Base-by-base conservation (phyloP, 2,113 vertebrate species). In the Nesogale talazaci region DNA sequence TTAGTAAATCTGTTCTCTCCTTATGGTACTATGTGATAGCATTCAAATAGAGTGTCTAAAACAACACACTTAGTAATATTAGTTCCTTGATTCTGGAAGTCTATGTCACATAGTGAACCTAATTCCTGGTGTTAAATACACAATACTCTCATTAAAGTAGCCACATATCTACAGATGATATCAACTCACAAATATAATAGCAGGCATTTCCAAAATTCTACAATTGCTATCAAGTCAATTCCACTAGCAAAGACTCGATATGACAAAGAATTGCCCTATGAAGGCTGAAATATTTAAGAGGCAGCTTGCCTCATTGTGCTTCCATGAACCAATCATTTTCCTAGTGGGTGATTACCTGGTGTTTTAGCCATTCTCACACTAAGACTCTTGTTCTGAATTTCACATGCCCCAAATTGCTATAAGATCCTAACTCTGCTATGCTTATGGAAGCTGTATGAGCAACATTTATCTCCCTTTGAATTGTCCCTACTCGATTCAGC, bases 71-170 rank as follows among this genome's bases (percentile, higher is more conserved):
- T 38, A 75, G 4, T 4, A 69, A 1, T n/a, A 0, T 42, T 22
- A 38, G 34, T 10, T n/a, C 3, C 20, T 59, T 2, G 10, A 0
- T n/a, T 76, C 2, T 36, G 1, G 61, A n/a, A n/a, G n/a, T n/a
- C n/a, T n/a, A 8, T 40, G 2, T 74, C 34, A 79, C 36, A 61
- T 2, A n/a, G 70, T n/a, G 31, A 56, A 56, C 6, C 31, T 25
- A 2, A 29, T 31, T 83, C 23, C 57, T 14, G 9, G 17, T 6
- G 42, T 16, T 56, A 61, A 52, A 4, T 1, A 3, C 74, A 70
- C 20, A 81, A n/a, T 1, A n/a, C 1, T 22, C 46, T 52, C 46
- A 14, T 27, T 34, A 65, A 40, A 83, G 29, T 14, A 82, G 23
- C 27, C 0, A 36, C 6, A 9, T 6, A 29, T 27, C 46, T 10